A percentile compares a stretch with the other conserved stretches of the same genome.
phyloP scores from a whole-genome alignment of 2,797 vertebrate genomes.

The Cuculus canorus region DNA sequence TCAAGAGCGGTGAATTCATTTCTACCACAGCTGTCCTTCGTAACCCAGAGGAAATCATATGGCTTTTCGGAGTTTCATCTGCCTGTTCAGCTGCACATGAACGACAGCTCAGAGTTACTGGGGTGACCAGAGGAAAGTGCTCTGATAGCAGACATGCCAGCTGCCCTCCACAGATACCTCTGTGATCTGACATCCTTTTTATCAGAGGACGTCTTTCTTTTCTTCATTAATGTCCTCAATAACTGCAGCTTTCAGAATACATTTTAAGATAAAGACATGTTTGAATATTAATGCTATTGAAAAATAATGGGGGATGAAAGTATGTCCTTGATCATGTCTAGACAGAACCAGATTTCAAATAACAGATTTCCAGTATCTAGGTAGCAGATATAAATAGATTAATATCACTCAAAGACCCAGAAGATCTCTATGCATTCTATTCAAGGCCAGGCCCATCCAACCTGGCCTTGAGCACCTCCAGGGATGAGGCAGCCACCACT shows the following conservation, averaged over 20 bases:
- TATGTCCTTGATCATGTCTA: slow-evolving; percentile 51
- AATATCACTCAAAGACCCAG: slow-evolving; percentile 24
- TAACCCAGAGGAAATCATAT: neutral
- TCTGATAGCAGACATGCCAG: neutral
- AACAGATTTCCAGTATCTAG: slow-evolving; percentile 32
- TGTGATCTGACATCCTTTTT: neutral
- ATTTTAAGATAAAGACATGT: slow-evolving; percentile 56
- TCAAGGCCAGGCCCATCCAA: too few relatives aligned
- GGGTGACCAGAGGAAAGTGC: neutral
- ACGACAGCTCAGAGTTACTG: neutral
- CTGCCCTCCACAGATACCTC: neutral
- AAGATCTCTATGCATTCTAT: neutral
- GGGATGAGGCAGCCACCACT: too few relatives aligned
- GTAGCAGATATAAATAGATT: slow-evolving; percentile 44
- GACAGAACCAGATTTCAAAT: slow-evolving; percentile 38
- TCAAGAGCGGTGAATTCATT: neutral
- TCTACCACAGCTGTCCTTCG: neutral
- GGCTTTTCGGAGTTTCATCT: neutral
- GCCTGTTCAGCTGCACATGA: neutral
- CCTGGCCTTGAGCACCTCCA: too few relatives aligned
- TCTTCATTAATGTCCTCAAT: slow-evolving; percentile 20
- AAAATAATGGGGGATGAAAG: slow-evolving; percentile 49
- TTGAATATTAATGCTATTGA: slow-evolving; percentile 35
- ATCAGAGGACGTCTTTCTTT: neutral
- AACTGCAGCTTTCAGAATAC: slow-evolving; percentile 31